Evolutionary conservation across 2,797 vertebrate genomes (phyloP).

Genomic region (Acrossocheilus fasciatus): DNA sequence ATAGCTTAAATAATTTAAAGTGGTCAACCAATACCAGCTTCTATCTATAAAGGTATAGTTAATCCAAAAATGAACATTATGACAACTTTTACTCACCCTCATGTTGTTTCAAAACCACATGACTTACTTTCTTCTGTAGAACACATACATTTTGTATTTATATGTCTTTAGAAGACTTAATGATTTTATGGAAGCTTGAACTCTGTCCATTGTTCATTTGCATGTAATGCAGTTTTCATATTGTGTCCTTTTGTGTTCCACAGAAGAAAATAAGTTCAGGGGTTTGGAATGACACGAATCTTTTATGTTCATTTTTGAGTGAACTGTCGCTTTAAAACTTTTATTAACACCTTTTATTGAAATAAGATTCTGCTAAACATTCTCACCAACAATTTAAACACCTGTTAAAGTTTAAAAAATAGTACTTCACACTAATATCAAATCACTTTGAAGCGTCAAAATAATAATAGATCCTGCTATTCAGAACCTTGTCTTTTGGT

Average conservation of each 20-base stretch:
- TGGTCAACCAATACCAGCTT: background rate
- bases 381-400: constrained; percentile 8
- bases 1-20: background rate
- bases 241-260: background rate
- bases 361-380: background rate
- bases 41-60: background rate
- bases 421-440: constrained; percentile 55
- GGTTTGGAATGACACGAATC: background rate
- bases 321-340: background rate
- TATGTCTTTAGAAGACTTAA: background rate
- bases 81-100: background rate
- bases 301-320: background rate
- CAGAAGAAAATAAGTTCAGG: constrained; percentile 6
- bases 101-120: background rate
- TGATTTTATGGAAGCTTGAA: background rate
- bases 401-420: background rate
- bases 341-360: background rate
- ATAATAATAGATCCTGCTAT: constrained; percentile 96
- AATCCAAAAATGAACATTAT: background rate
- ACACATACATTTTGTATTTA: background rate
- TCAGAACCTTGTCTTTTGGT: constrained; percentile 81
- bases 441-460: constrained; percentile 41
- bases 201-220: background rate
- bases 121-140: background rate
- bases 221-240: background rate